Evolutionary conservation across 2,888 invertebrate genomes (phyloP).

Genomic region (Acleris literana): DNA sequence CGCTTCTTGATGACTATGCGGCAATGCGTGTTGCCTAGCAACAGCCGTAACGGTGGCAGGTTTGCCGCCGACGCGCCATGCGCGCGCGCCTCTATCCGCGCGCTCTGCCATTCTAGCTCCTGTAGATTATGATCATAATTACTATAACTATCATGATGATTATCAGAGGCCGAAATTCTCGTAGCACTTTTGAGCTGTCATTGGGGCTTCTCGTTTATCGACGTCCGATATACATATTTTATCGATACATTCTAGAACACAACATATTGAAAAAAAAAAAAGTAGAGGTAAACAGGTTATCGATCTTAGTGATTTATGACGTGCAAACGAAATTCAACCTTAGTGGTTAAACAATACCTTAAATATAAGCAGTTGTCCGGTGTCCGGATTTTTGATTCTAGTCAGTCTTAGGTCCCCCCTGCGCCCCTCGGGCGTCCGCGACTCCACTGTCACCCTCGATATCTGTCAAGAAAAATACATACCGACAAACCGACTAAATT

Average conservation of each 20-base stretch:
- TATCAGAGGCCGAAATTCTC: too few species aligned
- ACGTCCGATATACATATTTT: too few species aligned
- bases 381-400: conserved; percentile 93
- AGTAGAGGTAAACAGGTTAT: too few species aligned
- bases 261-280: too few species aligned
- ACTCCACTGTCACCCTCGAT: conserved; percentile 95
- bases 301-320: too few species aligned
- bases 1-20: conserved; percentile 98
- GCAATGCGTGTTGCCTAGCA: conserved; percentile 97
- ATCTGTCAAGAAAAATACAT: conserved; percentile 83
- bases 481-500: not conserved
- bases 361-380: conserved; percentile 96
- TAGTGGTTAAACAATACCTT: conserved; percentile 79
- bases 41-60: conserved; percentile 93
- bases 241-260: too few species aligned
- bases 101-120: conserved; percentile 98
- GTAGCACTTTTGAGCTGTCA: too few species aligned
- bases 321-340: too few species aligned
- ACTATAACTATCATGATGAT: too few species aligned
- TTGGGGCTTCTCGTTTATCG: too few species aligned
- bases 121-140: conserved; percentile 37
- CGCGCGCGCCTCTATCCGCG: conserved; percentile 96
- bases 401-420: conserved; percentile 94
- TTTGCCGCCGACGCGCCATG: conserved; percentile 66
- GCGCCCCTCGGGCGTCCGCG: conserved; percentile 95